phyloP scores from a whole-genome alignment of 2,113 vertebrate genomes.

The Empidonax alnorum region DNA sequence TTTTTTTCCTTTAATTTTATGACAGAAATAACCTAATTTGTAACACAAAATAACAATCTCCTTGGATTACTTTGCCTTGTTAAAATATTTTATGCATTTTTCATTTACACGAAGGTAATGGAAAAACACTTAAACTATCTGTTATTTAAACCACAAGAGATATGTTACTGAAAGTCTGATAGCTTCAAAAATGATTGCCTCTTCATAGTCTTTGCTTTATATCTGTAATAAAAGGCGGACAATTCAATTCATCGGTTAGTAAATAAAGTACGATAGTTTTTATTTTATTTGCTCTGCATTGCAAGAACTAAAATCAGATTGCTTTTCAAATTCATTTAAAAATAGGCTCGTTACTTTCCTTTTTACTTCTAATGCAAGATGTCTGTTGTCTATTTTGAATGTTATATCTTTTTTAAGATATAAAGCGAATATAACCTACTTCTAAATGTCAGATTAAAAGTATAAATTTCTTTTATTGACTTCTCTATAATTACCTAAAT shows the following conservation, averaged over 20 bases:
- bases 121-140: slow-evolving; percentile 92
- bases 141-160: slow-evolving; percentile 94
- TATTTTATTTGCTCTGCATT: slow-evolving; percentile 79
- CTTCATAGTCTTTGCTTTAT: slow-evolving; percentile 92
- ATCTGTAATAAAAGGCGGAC: slow-evolving; percentile 92
- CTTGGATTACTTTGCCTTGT: slow-evolving; percentile 86
- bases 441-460: slow-evolving; percentile 60
- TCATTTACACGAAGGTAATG: slow-evolving; percentile 85
- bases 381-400: slow-evolving; percentile 56
- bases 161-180: slow-evolving; percentile 85
- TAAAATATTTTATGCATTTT: slow-evolving; percentile 90
- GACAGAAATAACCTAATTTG: slow-evolving; percentile 89
- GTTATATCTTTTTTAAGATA: slow-evolving; percentile 29
- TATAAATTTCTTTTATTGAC: slow-evolving; percentile 42
- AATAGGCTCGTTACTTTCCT: slow-evolving; percentile 72
- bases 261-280: slow-evolving; percentile 87
- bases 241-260: slow-evolving; percentile 93
- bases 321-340: slow-evolving; percentile 78
- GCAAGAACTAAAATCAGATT: slow-evolving; percentile 79
- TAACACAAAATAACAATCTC: slow-evolving; percentile 88
- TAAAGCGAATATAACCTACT: slow-evolving; percentile 62
- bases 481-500: slow-evolving; percentile 51
- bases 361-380: slow-evolving; percentile 60
- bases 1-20: slow-evolving; percentile 87
- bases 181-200: slow-evolving; percentile 92